phyloP scores from a whole-genome alignment of 2,888 invertebrate genomes.

The Tetanocera ferruginea region DNA sequence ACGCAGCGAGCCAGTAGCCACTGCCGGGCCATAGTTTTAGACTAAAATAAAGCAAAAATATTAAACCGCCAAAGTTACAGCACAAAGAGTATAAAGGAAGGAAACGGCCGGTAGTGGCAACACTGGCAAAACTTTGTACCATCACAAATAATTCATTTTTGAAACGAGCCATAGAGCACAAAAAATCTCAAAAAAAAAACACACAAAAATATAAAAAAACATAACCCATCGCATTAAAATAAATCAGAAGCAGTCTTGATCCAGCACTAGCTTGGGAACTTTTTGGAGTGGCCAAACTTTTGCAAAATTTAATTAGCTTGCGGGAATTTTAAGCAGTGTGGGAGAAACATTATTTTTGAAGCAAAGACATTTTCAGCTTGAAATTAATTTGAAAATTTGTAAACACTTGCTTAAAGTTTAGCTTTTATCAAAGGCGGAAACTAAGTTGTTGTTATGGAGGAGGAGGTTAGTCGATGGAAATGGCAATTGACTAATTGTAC shows the following conservation, averaged over 20 bases:
- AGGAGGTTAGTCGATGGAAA: too few relatives aligned
- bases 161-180: constrained; percentile 25
- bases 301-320: constrained; percentile 6
- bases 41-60: not conserved
- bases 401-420: too few relatives aligned
- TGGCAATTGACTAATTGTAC: too few relatives aligned
- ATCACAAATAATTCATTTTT: constrained; percentile 20
- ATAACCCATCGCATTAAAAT: not conserved
- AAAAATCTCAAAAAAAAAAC: not conserved
- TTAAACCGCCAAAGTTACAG: not conserved
- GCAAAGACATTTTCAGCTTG: too few relatives aligned
- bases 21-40: not conserved
- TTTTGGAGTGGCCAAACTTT: not conserved
- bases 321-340: not conserved
- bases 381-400: too few relatives aligned
- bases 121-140: constrained; percentile 10
- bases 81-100: not conserved
- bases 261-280: not conserved
- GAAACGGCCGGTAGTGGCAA: not conserved
- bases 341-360: not conserved
- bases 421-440: too few relatives aligned
- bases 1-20: not conserved
- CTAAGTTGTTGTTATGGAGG: too few relatives aligned
- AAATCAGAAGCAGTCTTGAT: not conserved
- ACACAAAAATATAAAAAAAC: not conserved